phyloP scores from a whole-genome alignment of 1,140 invertebrate species.

The Drosophila rufa region DNA sequence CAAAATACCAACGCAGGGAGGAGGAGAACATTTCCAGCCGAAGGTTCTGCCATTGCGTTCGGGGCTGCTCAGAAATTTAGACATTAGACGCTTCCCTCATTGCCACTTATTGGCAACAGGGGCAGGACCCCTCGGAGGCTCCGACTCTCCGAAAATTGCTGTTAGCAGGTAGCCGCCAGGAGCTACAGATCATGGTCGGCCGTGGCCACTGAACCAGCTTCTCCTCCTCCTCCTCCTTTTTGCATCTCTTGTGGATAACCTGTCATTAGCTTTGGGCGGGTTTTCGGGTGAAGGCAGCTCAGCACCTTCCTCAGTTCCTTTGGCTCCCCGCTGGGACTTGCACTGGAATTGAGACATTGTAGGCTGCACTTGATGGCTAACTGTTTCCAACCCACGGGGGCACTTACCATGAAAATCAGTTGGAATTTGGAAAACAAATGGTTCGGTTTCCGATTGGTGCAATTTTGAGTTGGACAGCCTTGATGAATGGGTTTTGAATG shows the following conservation, averaged over 20 bases:
- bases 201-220: constrained; percentile 48
- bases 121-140: constrained; percentile 24
- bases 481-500: constrained; percentile 27
- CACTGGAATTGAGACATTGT: constrained; percentile 74
- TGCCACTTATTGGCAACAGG: constrained; percentile 78
- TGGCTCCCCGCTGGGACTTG: constrained; percentile 42
- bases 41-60: constrained; percentile 44
- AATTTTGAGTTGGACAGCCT: background rate
- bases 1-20: constrained; percentile 33
- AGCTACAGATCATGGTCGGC: constrained; percentile 59
- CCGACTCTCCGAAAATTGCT: constrained; percentile 48
- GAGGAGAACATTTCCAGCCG: constrained; percentile 26
- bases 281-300: constrained; percentile 38
- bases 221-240: constrained; percentile 20
- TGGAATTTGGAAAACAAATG: background rate
- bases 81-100: constrained; percentile 72
- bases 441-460: constrained; percentile 23
- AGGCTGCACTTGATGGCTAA: constrained; percentile 56
- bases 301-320: constrained; percentile 31
- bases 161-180: constrained; percentile 73
- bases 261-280: constrained; percentile 71
- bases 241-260: constrained; percentile 76
- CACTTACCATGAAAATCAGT: constrained; percentile 9
- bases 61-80: constrained; percentile 69
- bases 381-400: constrained; percentile 8